A percentile compares a stretch with the other conserved stretches of the same genome.
phyloP scores from a whole-genome alignment of 2,797 vertebrate species.

The Champsocephalus gunnari region DNA sequence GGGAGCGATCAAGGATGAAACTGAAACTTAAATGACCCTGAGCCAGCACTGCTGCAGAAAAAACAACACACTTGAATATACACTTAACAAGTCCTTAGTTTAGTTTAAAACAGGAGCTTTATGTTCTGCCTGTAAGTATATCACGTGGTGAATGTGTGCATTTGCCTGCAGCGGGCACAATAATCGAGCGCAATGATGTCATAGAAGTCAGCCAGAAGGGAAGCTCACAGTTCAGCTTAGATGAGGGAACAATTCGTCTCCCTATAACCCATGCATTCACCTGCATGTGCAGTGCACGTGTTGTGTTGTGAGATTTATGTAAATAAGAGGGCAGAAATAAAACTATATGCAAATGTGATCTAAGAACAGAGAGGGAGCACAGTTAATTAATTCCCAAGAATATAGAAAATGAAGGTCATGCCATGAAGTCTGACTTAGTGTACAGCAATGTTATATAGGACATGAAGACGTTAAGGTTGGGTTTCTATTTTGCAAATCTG shows the following conservation, averaged over 20 bases:
- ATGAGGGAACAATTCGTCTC: constrained; percentile 29
- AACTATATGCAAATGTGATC: constrained; percentile 44
- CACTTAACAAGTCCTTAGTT: constrained; percentile 6
- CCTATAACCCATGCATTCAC: constrained; percentile 37
- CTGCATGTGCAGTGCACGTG: constrained; percentile 49
- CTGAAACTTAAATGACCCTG: not conserved
- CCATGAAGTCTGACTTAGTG: too few relatives aligned
- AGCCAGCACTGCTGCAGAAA: constrained; percentile 10
- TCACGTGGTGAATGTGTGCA: not conserved
- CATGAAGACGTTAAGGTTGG: too few relatives aligned
- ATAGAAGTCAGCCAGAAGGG: constrained; percentile 46
- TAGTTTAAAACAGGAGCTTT: not conserved
- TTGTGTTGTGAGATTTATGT: constrained; percentile 16
- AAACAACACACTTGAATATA: not conserved
- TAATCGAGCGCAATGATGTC: constrained; percentile 51
- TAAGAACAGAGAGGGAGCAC: constrained; percentile 18
- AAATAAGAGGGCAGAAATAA: not conserved
- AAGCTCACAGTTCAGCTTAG: constrained; percentile 40
- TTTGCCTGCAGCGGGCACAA: constrained; percentile 44
- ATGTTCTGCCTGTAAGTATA: constrained; percentile 10
- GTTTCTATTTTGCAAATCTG: too few relatives aligned
- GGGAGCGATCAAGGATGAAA: constrained; percentile 4
- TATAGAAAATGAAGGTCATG: too few relatives aligned
- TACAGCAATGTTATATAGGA: too few relatives aligned
- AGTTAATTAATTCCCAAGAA: constrained; percentile 38